Percentiles rank a stretch among this genome's conserved stretches.
Conservation (phyloP, 2,888 invertebrate genomes). For the Mythimna pallens region DNA sequence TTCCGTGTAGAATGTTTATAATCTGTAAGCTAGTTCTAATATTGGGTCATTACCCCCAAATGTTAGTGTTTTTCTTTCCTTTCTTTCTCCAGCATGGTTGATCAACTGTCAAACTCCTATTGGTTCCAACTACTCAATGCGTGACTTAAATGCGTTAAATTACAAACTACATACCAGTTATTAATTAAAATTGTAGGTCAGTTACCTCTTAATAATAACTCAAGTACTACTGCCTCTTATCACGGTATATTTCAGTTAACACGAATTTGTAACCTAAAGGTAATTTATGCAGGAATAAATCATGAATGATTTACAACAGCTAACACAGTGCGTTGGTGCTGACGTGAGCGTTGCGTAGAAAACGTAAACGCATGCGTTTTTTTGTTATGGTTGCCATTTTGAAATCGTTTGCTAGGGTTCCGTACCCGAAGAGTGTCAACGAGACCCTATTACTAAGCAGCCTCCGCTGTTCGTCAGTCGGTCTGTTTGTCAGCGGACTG, state of each 20-base stretch:
- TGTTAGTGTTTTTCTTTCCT: too few relatives aligned
- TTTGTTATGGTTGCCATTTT: conserved; percentile 5
- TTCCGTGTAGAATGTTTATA: too few relatives aligned
- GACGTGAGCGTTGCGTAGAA: conserved; percentile 10
- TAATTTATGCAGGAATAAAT: conserved; percentile 42
- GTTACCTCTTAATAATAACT: conserved; percentile 36
- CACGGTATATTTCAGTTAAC: conserved; percentile 45
- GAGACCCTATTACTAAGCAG: too few relatives aligned
- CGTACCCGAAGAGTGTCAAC: too few relatives aligned
- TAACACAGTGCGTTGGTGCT: conserved; percentile 6
- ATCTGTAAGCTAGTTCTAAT: too few relatives aligned
- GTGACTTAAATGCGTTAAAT: conserved; percentile 28
- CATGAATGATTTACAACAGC: conserved; percentile 29
- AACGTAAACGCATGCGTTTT: conserved; percentile 5
- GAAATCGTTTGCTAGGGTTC: not conserved
- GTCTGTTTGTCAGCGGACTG: too few relatives aligned
- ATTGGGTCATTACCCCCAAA: too few relatives aligned
- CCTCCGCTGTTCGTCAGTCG: too few relatives aligned
- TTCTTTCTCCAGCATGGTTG: not conserved
- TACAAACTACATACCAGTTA: not conserved
- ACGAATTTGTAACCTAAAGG: conserved; percentile 22
- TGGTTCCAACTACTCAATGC: not conserved
- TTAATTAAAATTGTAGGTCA: conserved; percentile 49
- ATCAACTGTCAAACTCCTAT: not conserved
- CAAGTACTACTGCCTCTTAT: conserved; percentile 31